Conservation (phyloP, 2,797 vertebrate species). For the Euphonia xanthogaster region DNA sequence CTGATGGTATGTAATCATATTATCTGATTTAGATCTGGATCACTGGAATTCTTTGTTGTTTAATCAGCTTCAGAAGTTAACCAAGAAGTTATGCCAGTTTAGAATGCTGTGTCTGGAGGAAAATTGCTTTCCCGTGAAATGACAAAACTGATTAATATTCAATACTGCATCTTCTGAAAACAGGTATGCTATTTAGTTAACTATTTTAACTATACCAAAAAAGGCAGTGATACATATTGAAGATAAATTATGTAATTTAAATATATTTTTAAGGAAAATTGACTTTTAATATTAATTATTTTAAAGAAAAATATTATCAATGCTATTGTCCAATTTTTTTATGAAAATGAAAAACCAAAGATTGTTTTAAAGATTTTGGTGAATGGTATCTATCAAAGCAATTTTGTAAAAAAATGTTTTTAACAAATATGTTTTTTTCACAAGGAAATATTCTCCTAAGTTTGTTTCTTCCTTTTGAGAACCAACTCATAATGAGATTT, state of each 20-base stretch:
- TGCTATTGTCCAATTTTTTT: background rate
- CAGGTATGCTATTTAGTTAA: background rate
- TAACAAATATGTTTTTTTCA: background rate
- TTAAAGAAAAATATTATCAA: background rate
- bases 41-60: background rate
- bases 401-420: background rate
- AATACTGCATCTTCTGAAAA: background rate
- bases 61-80: slow-evolving; percentile 8
- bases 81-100: background rate
- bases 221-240: background rate
- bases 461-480: background rate
- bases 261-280: background rate
- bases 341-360: background rate
- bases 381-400: background rate
- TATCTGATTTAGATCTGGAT: background rate
- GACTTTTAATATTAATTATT: background rate
- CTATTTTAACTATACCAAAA: background rate
- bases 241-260: background rate
- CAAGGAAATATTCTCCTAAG: background rate
- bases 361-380: background rate
- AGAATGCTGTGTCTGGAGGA: background rate
- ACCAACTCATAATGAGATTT: background rate
- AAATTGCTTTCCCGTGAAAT: background rate
- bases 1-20: background rate
- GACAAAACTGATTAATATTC: background rate